Conservation (phyloP, 2,113 vertebrate species). For the Lagopus muta region DNA sequence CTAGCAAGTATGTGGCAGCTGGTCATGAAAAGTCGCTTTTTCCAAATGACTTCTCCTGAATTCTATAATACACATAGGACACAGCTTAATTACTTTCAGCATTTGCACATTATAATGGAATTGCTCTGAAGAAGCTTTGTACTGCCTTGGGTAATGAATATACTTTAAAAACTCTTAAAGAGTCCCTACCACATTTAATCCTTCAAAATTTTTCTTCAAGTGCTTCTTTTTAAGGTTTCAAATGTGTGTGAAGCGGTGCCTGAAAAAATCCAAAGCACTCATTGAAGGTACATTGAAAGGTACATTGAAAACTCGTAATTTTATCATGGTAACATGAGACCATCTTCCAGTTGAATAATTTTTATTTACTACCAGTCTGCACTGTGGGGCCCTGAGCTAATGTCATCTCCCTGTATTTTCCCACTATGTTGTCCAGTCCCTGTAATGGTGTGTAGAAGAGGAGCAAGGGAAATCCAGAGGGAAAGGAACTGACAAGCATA, state of each 20-base stretch:
- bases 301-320: background rate
- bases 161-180: constrained; percentile 5
- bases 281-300: background rate
- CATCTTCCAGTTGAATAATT: background rate
- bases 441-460: background rate
- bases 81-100: constrained; percentile 43
- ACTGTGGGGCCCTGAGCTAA: background rate
- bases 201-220: background rate
- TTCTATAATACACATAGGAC: constrained; percentile 41
- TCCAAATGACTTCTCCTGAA: constrained; percentile 39
- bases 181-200: constrained; percentile 22
- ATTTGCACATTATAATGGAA: constrained; percentile 64
- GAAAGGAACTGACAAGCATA: background rate
- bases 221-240: background rate
- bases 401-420: background rate
- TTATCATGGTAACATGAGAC: background rate
- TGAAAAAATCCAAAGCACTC: background rate
- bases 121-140: constrained; percentile 46
- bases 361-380: background rate
- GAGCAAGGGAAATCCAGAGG: background rate
- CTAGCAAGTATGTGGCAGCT: constrained; percentile 29
- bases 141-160: constrained; percentile 44
- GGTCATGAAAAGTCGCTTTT: constrained; percentile 18
- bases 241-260: background rate
- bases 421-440: background rate